These are phyloP conservation scores for Cairina moschata DNA, from an alignment of 2,113 vertebrate genomes.

Conservation along the genomic window DNA sequence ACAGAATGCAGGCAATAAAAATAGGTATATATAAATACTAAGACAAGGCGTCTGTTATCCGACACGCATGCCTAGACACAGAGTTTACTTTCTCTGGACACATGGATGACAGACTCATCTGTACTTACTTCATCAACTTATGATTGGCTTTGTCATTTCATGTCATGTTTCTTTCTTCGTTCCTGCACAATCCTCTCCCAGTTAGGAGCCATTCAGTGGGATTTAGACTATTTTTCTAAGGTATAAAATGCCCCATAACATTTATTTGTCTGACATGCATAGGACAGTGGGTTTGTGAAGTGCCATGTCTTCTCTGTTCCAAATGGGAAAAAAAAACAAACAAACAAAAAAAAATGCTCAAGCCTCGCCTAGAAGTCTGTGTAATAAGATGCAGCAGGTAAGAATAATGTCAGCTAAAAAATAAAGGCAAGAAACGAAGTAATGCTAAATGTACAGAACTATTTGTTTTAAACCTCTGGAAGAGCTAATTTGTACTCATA, in stretches of 20 bases:
- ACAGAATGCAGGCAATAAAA: background rate
- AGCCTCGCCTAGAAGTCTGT: background rate
- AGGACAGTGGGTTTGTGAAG: background rate
- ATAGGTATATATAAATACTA: background rate
- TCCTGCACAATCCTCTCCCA: background rate
- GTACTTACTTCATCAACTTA: background rate
- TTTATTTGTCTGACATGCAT: background rate
- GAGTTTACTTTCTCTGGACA: background rate
- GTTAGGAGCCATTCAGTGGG: background rate
- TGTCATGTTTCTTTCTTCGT: background rate
- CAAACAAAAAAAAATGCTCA: background rate
- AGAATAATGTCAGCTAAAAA: background rate
- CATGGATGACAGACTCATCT: fast-evolving
- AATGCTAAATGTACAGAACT: background rate
- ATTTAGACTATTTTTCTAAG: background rate
- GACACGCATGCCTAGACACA: background rate
- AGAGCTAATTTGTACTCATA: background rate
- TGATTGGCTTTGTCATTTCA: background rate
- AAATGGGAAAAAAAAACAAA: background rate
- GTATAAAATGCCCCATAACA: background rate
- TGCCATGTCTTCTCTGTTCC: background rate
- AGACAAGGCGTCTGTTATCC: background rate
- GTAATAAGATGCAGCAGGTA: background rate
- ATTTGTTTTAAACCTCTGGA: background rate
- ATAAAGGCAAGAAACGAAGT: background rate